A percentile compares a stretch with the other conserved stretches of the same genome.
phyloP scores from a whole-genome alignment of 2,888 invertebrate species.

The Cyclophora albipunctata region DNA sequence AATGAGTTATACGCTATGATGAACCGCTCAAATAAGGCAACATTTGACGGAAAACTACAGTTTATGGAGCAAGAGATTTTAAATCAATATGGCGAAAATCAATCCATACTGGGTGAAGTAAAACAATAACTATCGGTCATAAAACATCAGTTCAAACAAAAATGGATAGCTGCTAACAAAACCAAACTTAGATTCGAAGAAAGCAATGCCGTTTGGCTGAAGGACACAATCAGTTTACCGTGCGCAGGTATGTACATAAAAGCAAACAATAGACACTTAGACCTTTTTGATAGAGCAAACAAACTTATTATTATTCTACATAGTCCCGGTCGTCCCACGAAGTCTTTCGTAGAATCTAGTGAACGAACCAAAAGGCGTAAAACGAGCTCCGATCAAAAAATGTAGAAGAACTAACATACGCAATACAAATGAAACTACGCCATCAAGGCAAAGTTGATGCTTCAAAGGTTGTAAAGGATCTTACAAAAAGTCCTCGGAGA shows the following conservation, averaged over 20 bases:
- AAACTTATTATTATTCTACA: neutral
- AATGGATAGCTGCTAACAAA: constrained; percentile 10
- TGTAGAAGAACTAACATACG: constrained; percentile 9
- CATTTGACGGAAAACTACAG: neutral
- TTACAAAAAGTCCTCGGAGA: constrained; percentile 7
- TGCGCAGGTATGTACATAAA: constrained; percentile 3
- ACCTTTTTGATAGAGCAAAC: too few species aligned
- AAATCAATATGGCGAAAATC: constrained; percentile 2
- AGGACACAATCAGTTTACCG: constrained; percentile 5
- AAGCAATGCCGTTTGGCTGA: constrained; percentile 7
- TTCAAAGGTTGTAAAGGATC: constrained; percentile 12
- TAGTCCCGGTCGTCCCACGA: constrained; percentile 10
- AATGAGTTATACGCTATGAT: too few species aligned
- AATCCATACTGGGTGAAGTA: constrained; percentile 5
- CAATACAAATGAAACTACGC: constrained; percentile 13
- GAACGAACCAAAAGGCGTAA: constrained; percentile 11
- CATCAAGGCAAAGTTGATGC: constrained; percentile 12
- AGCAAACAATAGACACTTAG: too few species aligned
- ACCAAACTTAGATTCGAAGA: constrained; percentile 9
- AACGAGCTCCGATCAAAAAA: constrained; percentile 9
- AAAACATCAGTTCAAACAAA: constrained; percentile 9
- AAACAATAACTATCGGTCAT: constrained; percentile 10
- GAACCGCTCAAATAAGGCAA: neutral
- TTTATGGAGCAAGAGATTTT: constrained; percentile 6
- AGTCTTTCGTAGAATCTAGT: constrained; percentile 9